phyloP scores from a whole-genome alignment of 2,888 invertebrate genomes.

The Oithona nana region DNA sequence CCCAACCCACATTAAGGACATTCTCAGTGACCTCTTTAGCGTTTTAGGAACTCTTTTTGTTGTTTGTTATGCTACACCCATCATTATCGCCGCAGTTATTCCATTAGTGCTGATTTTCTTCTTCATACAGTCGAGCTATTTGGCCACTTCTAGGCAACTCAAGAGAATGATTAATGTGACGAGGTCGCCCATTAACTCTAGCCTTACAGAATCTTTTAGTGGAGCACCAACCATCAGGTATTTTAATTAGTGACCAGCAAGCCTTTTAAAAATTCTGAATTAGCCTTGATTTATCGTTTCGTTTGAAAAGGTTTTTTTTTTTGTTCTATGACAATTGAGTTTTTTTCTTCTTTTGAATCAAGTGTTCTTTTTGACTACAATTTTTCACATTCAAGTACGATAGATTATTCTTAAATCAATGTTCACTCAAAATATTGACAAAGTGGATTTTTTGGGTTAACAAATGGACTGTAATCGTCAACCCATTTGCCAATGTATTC shows the following conservation, averaged over 20 bases:
- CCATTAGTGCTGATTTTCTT: conserved; percentile 3
- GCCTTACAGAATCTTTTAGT: conserved; percentile 83
- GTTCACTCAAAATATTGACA: too few relatives aligned
- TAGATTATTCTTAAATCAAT: too few relatives aligned
- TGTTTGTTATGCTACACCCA: conserved; percentile 14
- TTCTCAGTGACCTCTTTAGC: conserved; percentile 28
- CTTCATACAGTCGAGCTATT: conserved; percentile 58
- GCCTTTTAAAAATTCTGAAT: conserved; percentile 54
- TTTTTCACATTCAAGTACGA: too few relatives aligned
- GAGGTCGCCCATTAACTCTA: conserved; percentile 87
- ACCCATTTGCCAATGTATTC: too few relatives aligned
- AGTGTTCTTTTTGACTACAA: too few relatives aligned
- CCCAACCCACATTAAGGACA: conserved; percentile 47
- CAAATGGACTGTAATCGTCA: too few relatives aligned
- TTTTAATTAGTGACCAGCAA: conserved; percentile 33
- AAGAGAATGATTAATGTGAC: conserved; percentile 83
- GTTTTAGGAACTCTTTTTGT: conserved; percentile 8
- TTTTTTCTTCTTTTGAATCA: too few relatives aligned
- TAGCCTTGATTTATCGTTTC: conserved; percentile 77
- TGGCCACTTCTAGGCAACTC: conserved; percentile 76
- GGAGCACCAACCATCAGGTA: conserved; percentile 63
- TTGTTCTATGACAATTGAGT: too few relatives aligned
- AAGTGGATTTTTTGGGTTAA: too few relatives aligned
- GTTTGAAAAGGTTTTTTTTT: conserved; percentile 84
- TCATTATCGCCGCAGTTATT: conserved; percentile 1